Conservation (phyloP, 2,888 invertebrate species). For the Drepanosiphum platanoidis region DNA sequence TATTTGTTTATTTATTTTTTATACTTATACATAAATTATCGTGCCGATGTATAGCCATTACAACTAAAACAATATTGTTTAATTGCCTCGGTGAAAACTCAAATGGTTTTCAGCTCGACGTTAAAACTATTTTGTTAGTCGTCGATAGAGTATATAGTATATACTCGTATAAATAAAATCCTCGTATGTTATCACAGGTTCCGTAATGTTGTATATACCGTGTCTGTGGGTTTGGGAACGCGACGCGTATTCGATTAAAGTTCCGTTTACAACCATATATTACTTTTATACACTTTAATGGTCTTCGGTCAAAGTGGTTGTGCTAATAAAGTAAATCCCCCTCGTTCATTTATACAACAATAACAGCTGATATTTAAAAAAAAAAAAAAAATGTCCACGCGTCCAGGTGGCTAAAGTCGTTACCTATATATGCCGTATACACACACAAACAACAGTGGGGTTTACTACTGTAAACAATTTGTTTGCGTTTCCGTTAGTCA, state of each 20-base stretch:
- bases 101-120: too few species aligned
- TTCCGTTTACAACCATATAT: slow-evolving; percentile 3
- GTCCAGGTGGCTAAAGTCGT: slow-evolving; percentile 42
- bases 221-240: not conserved
- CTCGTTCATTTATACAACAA: slow-evolving; percentile 15
- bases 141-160: not conserved
- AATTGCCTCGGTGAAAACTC: too few species aligned
- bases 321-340: slow-evolving; percentile 26
- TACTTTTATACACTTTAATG: not conserved
- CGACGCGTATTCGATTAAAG: slow-evolving; percentile 1
- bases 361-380: slow-evolving; percentile 38
- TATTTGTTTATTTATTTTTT: too few species aligned
- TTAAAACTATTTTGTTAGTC: not conserved
- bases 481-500: slow-evolving; percentile 21
- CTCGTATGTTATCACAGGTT: not conserved
- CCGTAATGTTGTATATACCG: not conserved
- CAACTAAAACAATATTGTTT: too few species aligned
- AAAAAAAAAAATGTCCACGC: not conserved
- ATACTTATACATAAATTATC: too few species aligned
- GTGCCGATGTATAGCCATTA: too few species aligned
- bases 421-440: not conserved
- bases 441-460: slow-evolving; percentile 6
- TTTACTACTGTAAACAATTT: slow-evolving; percentile 21
- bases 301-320: not conserved
- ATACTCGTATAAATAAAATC: too few species aligned